Percentiles rank a stretch among this genome's conserved stretches.
phyloP scores from a whole-genome alignment of 2,888 invertebrate genomes.

The Diaphora mendica region DNA sequence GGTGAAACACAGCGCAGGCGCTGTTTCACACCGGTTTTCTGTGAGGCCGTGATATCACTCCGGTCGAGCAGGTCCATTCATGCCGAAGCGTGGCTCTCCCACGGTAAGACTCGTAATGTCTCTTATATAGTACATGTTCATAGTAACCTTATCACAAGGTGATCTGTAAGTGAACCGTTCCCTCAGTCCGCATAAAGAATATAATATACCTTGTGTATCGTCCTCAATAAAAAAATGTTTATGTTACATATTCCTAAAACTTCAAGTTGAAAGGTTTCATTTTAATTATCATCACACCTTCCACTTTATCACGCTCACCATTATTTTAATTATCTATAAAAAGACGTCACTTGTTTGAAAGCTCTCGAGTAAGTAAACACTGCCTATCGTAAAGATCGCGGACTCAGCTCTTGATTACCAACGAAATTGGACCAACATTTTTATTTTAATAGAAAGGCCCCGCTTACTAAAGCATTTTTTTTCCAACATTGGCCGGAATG shows the following conservation, averaged over 20 bases:
- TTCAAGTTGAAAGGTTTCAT: background rate
- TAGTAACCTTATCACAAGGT: too few species aligned
- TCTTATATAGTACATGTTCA: too few species aligned
- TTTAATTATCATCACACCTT: constrained; percentile 10
- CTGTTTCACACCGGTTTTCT: too few species aligned
- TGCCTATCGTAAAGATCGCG: constrained; percentile 49
- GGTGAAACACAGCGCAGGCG: too few species aligned
- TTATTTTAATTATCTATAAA: constrained; percentile 14
- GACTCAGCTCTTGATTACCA: constrained; percentile 63
- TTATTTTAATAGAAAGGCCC: constrained; percentile 62
- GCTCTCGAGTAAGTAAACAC: constrained; percentile 32
- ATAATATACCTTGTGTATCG: too few species aligned
- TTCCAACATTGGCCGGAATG: constrained; percentile 47
- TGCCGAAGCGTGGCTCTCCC: too few species aligned
- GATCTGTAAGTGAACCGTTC: too few species aligned
- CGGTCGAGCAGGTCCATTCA: too few species aligned
- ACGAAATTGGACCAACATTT: constrained; percentile 59
- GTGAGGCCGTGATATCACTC: too few species aligned
- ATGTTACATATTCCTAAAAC: background rate
- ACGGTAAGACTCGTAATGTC: too few species aligned
- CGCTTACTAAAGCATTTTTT: constrained; percentile 54
- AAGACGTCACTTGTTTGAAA: constrained; percentile 21
- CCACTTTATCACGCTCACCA: constrained; percentile 5
- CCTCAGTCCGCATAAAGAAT: too few species aligned
- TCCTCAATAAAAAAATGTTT: background rate